Evolutionary conservation across 2,888 invertebrate species (phyloP), one percentile per base, ranked within the genome.

Genomic region (Andrena fulva): DNA sequence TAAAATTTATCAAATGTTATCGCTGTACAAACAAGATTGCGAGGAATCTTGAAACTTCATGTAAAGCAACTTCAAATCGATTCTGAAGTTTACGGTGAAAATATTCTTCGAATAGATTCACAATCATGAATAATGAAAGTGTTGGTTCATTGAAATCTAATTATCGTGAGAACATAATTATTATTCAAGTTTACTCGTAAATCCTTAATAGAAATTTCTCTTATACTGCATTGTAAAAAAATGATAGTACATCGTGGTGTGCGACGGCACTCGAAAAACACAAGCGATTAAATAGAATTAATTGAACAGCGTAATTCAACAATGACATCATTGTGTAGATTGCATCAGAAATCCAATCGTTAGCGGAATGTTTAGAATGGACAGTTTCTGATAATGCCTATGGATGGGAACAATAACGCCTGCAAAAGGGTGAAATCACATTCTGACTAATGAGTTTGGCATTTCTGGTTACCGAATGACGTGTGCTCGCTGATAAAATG

Each of bases 1-100:
- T 71, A 80, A 78, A 72, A 52, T 68, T 88, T 89, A 85, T 88
- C 82, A 75, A 78, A 60, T 80, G 56, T 68, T 87, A 87, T 85
- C 85, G 72, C 20, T 75, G 29, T 68, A 29, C 66, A 89, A 85
- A 88, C 79, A 88, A 84, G 76, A 82, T 80, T 33, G 50, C 64
- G 56, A 74, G 10, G 10, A 70, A 80, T 63, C 64, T 67, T 33
- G 8, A 5, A 66, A 60, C 7, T 54, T 6, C 1, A 31, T 33
- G 29, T 5, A 12, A 20, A 64, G 50, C 56, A 76, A 54, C 33
- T 42, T 63, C 20, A 6, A 62, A 3, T 27, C 33, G 3, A 16
- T 31, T 31, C 0, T 33, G 1, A 12, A 20, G 6, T 16, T 16
- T 42, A 1, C 10, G 24, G n/a, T 12, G 8, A 5, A 52, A 20